Evolutionary conservation across 2,797 vertebrate species (phyloP), one percentile per base, ranked within the genome.

Genomic region (Rhincodon typus): DNA sequence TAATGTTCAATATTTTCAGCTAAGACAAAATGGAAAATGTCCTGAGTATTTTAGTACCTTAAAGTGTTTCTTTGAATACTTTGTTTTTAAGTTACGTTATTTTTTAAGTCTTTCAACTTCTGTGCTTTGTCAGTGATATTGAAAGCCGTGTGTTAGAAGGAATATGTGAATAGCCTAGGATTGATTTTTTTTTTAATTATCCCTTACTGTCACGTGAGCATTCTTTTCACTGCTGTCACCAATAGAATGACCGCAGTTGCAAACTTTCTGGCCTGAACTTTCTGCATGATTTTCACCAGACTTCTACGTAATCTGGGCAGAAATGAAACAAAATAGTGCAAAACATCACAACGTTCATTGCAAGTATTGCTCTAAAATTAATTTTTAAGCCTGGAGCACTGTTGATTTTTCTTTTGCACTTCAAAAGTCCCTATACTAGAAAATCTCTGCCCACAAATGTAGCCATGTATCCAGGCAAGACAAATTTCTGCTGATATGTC

Each of bases 1-100:
- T 69, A 93, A 93, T 69, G n/a, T 69, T 93, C 66, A 93, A 25
- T 93, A 93, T 93, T 93, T 84, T 84, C 82, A 84, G 82, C 25
- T 25, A 93, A 93, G n/a, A 21, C 66, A 69, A 93, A 17, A 67
- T 42, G 69, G 69, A 42, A 93, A 93, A 42, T 42, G n/a, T 25
- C 12, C n/a, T 23, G 23, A 93, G n/a, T 66, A 93, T 38, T 93
- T 93, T 69, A 62, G 3, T 69, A 69, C 19, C 13, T 90, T 21
- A n/a, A 90, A 7, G 27, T 21, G 46, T 23, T 21, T 2, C 38
- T 84, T 84, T 46, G 42, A 82, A 4, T 25, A 23, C 21, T 84
- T n/a, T 77, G 72, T 77, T 77, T 90, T 87, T 17, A 93, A 38
- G n/a, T 67, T 91, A 19, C 21, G 23, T 66, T 93, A n/a, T n/a